Evolutionary conservation across 1,140 invertebrate species (phyloP).

Genomic region (Vanessa atalanta): DNA sequence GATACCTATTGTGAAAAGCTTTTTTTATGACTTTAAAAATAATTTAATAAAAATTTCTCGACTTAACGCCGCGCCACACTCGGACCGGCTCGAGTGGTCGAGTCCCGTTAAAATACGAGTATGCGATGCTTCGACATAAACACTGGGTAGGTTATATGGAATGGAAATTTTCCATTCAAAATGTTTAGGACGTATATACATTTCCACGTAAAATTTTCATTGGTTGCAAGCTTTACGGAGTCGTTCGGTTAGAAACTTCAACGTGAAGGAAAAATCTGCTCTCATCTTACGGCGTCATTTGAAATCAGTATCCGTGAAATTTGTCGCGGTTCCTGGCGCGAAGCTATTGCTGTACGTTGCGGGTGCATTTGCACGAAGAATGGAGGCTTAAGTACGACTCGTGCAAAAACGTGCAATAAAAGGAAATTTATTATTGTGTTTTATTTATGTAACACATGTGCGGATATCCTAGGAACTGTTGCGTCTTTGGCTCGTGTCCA

Average conservation of each 20-base stretch:
- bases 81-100: constrained; percentile 14
- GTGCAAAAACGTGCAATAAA: constrained; percentile 36
- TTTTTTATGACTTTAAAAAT: constrained; percentile 72
- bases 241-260: constrained; percentile 70
- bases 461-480: constrained; percentile 62
- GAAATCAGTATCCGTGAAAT: constrained; percentile 75
- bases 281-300: constrained; percentile 69
- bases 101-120: constrained; percentile 20
- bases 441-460: constrained; percentile 44
- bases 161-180: constrained; percentile 47
- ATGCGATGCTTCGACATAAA: constrained; percentile 25
- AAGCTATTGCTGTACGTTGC: constrained; percentile 42
- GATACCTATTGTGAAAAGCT: constrained; percentile 73
- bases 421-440: constrained; percentile 32
- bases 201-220: constrained; percentile 54
- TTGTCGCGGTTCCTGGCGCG: constrained; percentile 60
- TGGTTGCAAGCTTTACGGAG: constrained; percentile 50
- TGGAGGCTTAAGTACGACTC: constrained; percentile 31
- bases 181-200: constrained; percentile 47
- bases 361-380: constrained; percentile 47
- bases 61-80: constrained; percentile 47
- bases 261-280: constrained; percentile 62
- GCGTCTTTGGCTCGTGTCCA: constrained; percentile 58
- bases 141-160: constrained; percentile 27
- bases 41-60: constrained; percentile 63